Base-by-base conservation (phyloP, 2,888 invertebrate species). In the Vesta saturnalis region DNA sequence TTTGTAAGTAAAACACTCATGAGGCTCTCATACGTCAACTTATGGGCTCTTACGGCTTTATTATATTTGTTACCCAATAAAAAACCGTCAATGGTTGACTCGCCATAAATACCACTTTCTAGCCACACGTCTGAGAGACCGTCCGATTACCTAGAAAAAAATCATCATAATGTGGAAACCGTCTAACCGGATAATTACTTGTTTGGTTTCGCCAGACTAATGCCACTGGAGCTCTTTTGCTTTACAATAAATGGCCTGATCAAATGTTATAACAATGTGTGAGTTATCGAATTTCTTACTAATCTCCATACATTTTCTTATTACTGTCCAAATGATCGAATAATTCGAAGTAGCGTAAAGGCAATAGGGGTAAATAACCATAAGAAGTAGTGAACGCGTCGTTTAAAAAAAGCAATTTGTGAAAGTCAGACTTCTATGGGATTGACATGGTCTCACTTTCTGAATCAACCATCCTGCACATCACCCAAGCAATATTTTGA, bases 221-320 rank as follows among this genome's bases (percentile, higher is more conserved):
- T 55, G 16, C 71, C 71, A 71, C 19, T 74, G 72, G n/a, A 71
- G 18, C 61, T 71, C n/a, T n/a, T n/a, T n/a, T n/a, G n/a, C 68
- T 56, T 74, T 74, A 39, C 16, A 71, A 57, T 71, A 74, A n/a
- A 72, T 60, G 0, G 71, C 69, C n/a, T 71, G 72, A 62, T 72
- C 72, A 58, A 72, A 72, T n/a, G 54, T 52, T 39, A 70, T 46
- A 47, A 67, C 65, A n/a, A n/a, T n/a, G n/a, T 16, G 64, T 64
- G 55, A n/a, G n/a, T n/a, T n/a, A n/a, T n/a, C n/a, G 67, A 52
- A 19, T n/a, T 8, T 1, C 35, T 60, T 23, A 59, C 30, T 52
- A 72, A 58, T 59, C 60, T 65, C 0, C 1, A 2, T 12, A 43
- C 2, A 5, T 43, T 43, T n/a, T 8, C n/a, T 8, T 0, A 69